A percentile compares a stretch with the other conserved stretches of the same genome.
Evolutionary conservation across 2,888 invertebrate genomes (phyloP).

Genomic region (Myopa tessellatipennis): DNA sequence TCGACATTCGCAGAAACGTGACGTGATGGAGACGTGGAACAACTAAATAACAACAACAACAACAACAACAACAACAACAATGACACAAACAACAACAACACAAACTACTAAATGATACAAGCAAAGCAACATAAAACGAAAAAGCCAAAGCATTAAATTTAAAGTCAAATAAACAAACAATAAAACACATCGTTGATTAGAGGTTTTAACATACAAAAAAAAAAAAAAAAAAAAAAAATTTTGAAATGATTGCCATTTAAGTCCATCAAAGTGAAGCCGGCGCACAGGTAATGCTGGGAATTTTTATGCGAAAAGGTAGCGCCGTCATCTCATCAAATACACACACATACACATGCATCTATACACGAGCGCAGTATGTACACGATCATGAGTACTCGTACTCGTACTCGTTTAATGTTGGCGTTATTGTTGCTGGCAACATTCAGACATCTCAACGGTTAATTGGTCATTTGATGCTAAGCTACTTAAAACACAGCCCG

Average conservation of each 20-base stretch:
- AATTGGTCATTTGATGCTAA: constrained; percentile 36
- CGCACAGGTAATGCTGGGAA: neutral
- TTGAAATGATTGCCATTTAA: constrained; percentile 9
- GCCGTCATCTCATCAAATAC: constrained; percentile 33
- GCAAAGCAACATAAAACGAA: neutral
- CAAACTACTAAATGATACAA: neutral
- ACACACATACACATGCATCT: constrained; percentile 17
- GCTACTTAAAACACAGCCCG: constrained; percentile 24
- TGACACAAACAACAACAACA: neutral
- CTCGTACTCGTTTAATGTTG: too few species aligned
- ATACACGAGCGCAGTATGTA: constrained; percentile 14
- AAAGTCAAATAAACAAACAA: too few species aligned
- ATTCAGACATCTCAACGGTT: constrained; percentile 9
- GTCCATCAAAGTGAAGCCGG: constrained; percentile 14
- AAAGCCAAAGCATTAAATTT: neutral
- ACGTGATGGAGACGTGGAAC: neutral
- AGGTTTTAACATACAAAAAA: neutral
- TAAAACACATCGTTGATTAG: neutral
- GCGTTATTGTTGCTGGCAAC: neutral
- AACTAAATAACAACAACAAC: constrained; percentile 5
- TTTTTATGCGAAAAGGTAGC: neutral
- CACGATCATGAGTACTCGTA: neutral
- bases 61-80: constrained; percentile 12
- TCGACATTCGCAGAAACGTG: constrained; percentile 19
- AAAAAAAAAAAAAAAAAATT: neutral